A percentile compares a stretch with the other conserved stretches of the same genome.
phyloP scores from a whole-genome alignment of 2,888 invertebrate genomes.

The Lypha dubia region DNA sequence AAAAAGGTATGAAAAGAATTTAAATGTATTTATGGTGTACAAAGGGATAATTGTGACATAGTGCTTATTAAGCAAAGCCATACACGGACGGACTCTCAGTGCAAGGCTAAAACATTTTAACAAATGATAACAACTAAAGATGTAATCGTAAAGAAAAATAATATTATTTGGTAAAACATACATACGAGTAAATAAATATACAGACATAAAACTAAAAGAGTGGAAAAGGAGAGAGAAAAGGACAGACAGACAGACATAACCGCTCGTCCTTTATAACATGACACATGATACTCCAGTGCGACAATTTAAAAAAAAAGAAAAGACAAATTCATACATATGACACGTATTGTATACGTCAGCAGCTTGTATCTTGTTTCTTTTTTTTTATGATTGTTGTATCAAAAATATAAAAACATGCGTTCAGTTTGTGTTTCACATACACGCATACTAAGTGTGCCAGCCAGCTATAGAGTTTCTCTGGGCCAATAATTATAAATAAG shows the following conservation, averaged over 20 bases:
- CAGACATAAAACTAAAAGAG: neutral
- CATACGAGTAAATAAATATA: too few species aligned
- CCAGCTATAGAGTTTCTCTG: neutral
- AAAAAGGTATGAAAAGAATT: constrained; percentile 47
- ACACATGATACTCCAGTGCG: constrained; percentile 17
- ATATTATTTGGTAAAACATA: neutral
- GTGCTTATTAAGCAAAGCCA: constrained; percentile 78
- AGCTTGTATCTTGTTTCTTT: neutral
- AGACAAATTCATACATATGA: constrained; percentile 1
- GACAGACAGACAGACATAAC: constrained; percentile 1
- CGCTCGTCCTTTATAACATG: constrained; percentile 16
- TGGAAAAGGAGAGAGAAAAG: neutral
- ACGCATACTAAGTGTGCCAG: neutral
- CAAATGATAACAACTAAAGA: constrained; percentile 5
- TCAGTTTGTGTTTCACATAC: neutral
- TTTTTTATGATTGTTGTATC: neutral
- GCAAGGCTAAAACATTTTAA: constrained; percentile 32
- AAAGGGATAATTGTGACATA: constrained; percentile 77
- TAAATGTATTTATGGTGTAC: constrained; percentile 25
- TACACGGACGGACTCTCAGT: constrained; percentile 47
- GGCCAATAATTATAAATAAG: constrained; percentile 22
- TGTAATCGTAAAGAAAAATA: neutral
- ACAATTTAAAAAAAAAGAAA: constrained; percentile 7
- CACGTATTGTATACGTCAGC: constrained; percentile 37
- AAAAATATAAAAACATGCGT: constrained; percentile 37